Conservation (phyloP, 2,797 vertebrate genomes). For the Toxotes lorentzi region DNA sequence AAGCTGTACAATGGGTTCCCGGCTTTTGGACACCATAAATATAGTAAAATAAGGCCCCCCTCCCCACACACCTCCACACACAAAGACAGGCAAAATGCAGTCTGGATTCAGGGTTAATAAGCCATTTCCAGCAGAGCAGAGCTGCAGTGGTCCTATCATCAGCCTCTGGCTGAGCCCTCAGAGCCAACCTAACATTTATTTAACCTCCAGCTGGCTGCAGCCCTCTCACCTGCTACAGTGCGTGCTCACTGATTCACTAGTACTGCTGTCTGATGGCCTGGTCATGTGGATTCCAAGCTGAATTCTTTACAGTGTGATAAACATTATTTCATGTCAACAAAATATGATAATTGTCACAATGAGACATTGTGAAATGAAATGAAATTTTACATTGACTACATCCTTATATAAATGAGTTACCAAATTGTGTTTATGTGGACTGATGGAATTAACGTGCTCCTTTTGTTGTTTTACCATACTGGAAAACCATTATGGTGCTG, state of each 20-base stretch:
- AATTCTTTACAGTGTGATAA: background rate
- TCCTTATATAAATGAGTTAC: background rate
- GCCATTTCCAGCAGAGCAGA: constrained; percentile 47
- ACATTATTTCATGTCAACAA: background rate
- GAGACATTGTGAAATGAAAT: background rate
- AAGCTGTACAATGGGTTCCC: too few relatives aligned
- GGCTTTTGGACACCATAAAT: too few relatives aligned
- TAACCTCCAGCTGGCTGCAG: constrained; percentile 41
- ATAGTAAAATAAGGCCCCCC: too few relatives aligned
- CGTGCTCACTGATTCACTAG: constrained; percentile 3
- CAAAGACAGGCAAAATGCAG: background rate
- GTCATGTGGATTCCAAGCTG: background rate
- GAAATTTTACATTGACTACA: background rate
- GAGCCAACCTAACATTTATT: constrained; percentile 47
- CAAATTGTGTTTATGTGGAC: background rate
- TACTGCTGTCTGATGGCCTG: background rate
- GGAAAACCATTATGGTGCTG: constrained; percentile 1
- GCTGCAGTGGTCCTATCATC: constrained; percentile 38
- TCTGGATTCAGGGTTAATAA: constrained; percentile 43
- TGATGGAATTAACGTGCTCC: background rate
- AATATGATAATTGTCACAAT: background rate
- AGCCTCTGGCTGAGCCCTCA: constrained; percentile 44
- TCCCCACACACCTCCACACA: constrained; percentile 9
- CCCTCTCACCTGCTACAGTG: constrained; percentile 21
- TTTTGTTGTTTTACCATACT: background rate